These are phyloP conservation scores for Cephus sareptanus DNA, from an alignment of 2,888 invertebrate species.

Conservation along the genomic window DNA sequence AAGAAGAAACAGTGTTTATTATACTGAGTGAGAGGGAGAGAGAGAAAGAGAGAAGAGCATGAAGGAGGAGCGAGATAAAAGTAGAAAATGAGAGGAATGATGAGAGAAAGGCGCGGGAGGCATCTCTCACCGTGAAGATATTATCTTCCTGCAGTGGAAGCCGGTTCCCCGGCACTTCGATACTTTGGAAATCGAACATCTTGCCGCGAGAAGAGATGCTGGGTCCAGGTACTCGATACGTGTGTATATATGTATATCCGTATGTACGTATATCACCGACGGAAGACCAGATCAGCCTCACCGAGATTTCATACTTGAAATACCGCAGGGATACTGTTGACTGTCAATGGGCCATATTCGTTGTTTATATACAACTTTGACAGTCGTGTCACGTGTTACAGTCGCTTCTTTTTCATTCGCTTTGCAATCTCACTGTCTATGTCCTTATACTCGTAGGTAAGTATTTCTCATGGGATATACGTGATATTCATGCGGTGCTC, in stretches of 20 bases:
- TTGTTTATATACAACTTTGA: not conserved
- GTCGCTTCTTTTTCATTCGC: not conserved
- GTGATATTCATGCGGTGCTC: no score
- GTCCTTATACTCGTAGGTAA: not conserved
- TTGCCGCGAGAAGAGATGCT: not conserved
- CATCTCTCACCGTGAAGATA: not conserved
- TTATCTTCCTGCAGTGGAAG: not conserved
- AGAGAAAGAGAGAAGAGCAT: not conserved
- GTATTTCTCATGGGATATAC: not conserved
- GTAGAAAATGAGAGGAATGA: slow-evolving; percentile 22
- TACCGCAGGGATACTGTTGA: not conserved
- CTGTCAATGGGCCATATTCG: not conserved
- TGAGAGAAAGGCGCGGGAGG: slow-evolving; percentile 19
- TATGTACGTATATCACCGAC: not conserved
- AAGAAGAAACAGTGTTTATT: no score
- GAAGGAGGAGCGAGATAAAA: slow-evolving; percentile 18
- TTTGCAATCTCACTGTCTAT: not conserved
- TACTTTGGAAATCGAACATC: slow-evolving; percentile 1
- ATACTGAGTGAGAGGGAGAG: not conserved
- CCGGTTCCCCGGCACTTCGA: not conserved
- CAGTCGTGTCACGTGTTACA: not conserved
- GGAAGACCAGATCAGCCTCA: not conserved
- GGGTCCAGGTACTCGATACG: not conserved
- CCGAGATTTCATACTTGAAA: not conserved
- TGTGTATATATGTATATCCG: not conserved